phyloP scores from a whole-genome alignment of 2,113 vertebrate species.

The Pelusios castaneus region DNA sequence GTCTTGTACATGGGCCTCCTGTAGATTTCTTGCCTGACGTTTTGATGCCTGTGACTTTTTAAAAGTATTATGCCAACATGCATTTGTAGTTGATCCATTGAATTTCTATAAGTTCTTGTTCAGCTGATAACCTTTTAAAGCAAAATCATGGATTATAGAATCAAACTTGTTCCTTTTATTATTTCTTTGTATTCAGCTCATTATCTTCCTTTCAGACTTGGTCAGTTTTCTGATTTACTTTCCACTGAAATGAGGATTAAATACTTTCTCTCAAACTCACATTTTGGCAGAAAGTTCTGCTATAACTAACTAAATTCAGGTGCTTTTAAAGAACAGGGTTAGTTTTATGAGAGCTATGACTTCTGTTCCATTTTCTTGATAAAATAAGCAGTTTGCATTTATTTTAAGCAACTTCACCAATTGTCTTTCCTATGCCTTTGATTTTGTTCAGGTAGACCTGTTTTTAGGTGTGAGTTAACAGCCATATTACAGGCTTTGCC shows the following conservation, averaged over 20 bases:
- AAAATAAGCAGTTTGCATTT: background rate
- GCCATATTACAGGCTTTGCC: background rate
- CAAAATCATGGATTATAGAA: background rate
- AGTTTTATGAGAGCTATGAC: background rate
- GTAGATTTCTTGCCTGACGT: background rate
- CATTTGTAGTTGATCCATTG: background rate
- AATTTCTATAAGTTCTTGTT: background rate
- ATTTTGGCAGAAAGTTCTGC: background rate
- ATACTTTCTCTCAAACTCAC: background rate
- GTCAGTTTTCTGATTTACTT: background rate
- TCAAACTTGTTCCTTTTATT: background rate
- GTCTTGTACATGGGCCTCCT: background rate
- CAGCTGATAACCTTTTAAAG: constrained; percentile 5
- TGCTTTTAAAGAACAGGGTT: background rate
- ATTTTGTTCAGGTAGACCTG: background rate
- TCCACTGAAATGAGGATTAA: background rate
- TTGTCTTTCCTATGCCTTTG: background rate
- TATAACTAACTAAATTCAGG: background rate
- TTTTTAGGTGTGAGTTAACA: background rate
- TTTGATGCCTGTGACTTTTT: background rate
- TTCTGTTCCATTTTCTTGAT: background rate
- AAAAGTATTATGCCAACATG: background rate
- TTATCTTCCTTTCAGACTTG: background rate
- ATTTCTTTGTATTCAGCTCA: background rate
- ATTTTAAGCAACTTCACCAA: background rate